Conservation (phyloP, 2,888 invertebrate species). For the Cremastinae sp. region DNA sequence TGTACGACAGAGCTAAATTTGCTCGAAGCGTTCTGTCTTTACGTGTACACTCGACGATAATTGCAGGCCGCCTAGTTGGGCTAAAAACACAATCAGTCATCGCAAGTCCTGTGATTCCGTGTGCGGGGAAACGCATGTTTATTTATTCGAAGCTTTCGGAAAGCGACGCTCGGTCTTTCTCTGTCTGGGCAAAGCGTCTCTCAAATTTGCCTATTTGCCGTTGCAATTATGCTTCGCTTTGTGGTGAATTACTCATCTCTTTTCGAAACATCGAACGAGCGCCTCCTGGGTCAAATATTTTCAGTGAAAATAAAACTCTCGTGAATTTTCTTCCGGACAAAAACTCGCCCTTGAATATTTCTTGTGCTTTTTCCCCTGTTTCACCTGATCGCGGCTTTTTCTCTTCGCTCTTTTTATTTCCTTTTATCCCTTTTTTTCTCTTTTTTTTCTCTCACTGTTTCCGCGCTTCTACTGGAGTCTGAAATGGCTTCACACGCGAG, state of each 20-base stretch:
- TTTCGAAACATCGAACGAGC: constrained; percentile 41
- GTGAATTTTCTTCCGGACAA: no score
- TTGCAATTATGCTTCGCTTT: constrained; percentile 72
- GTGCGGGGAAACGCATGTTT: constrained; percentile 8
- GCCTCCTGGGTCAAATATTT: constrained; percentile 39
- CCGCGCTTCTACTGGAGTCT: no score
- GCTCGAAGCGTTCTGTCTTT: constrained; percentile 12
- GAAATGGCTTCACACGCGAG: no score
- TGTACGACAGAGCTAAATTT: neutral
- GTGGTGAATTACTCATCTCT: constrained; percentile 71
- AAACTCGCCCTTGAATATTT: no score
- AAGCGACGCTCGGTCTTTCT: constrained; percentile 4
- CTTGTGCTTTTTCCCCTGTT: no score
- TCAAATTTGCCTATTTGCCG: constrained; percentile 73
- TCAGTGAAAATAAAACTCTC: no score
- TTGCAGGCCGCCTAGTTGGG: constrained; percentile 67
- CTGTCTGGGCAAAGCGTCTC: constrained; percentile 65
- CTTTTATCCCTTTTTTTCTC: no score
- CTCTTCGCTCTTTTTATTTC: no score
- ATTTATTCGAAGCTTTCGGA: neutral
- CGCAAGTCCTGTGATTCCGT: neutral
- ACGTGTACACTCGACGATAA: constrained; percentile 45
- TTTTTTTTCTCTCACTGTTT: no score
- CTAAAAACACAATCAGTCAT: constrained; percentile 72
- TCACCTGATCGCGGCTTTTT: no score